Evolutionary conservation across 1,140 invertebrate species (phyloP).

Genomic region (Dreissena rostriformis): DNA sequence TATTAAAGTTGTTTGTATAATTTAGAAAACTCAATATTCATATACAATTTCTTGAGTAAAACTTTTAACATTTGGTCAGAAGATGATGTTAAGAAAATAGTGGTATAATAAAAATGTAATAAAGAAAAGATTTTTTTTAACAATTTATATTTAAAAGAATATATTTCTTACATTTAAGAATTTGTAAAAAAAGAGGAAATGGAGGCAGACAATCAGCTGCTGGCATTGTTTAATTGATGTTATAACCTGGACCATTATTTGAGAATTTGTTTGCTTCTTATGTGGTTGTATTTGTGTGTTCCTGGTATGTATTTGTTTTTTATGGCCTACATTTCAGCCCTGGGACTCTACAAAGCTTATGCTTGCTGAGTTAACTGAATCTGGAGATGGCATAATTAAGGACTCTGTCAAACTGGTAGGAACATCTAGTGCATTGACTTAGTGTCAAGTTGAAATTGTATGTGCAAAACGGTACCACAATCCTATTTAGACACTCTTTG

Average conservation of each 20-base stretch:
- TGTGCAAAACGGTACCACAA: too few relatives aligned
- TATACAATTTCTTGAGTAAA: too few relatives aligned
- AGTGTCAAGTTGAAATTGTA: too few relatives aligned
- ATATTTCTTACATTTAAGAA: neutral
- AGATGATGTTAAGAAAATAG: too few relatives aligned
- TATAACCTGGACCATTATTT: too few relatives aligned
- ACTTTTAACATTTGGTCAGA: too few relatives aligned
- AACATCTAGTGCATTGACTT: too few relatives aligned
- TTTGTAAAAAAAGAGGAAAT: neutral
- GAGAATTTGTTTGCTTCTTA: too few relatives aligned
- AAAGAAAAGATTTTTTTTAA: neutral
- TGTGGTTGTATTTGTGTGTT: too few relatives aligned
- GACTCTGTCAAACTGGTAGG: constrained; percentile 52
- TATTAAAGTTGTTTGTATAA: neutral
- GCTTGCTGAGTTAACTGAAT: constrained; percentile 67
- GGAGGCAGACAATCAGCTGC: neutral
- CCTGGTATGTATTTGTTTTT: too few relatives aligned
- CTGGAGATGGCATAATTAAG: constrained; percentile 63
- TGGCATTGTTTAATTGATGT: neutral
- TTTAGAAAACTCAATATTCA: neutral
- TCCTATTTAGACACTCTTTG: too few relatives aligned
- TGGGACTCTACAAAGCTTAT: constrained; percentile 79
- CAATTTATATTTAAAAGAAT: neutral
- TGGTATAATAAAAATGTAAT: neutral
- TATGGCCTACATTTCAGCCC: constrained; percentile 68